Percentiles rank a stretch among this genome's conserved stretches.
Conservation (phyloP, 2,797 vertebrate species). For the Pipistrellus kuhlii region DNA sequence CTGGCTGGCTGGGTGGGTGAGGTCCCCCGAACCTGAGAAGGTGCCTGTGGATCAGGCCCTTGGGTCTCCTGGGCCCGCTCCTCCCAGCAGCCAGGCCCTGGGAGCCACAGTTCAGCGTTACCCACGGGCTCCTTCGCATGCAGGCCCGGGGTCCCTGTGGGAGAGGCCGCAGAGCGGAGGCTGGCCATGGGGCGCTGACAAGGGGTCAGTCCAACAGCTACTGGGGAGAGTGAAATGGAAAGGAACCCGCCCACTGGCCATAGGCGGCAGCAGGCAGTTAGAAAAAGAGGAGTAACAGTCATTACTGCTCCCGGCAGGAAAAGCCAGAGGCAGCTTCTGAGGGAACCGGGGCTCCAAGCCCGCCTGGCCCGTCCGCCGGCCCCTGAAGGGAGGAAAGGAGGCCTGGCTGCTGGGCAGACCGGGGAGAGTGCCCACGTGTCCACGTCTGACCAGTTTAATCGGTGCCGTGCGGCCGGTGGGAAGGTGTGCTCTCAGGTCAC, state of each 20-base stretch:
- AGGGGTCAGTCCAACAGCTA: background rate
- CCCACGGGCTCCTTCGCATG: background rate
- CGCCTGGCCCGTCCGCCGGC: background rate
- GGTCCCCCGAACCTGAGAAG: background rate
- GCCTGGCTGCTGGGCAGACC: conserved; percentile 14
- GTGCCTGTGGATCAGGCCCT: accelerated
- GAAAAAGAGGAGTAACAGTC: conserved; percentile 55
- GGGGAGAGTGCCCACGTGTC: conserved; percentile 3
- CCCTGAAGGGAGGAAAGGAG: background rate
- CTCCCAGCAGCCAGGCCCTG: background rate
- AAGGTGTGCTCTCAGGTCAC: conserved; percentile 68
- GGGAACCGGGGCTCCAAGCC: background rate
- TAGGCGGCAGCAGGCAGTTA: conserved; percentile 29
- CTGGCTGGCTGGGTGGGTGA: background rate
- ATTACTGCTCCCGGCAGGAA: conserved; percentile 71
- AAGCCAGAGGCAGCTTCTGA: conserved; percentile 67
- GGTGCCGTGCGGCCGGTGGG: conserved; percentile 56
- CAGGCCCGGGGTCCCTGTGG: conserved; percentile 56
- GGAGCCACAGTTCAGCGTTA: background rate
- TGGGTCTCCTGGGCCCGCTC: background rate
- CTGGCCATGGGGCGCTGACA: conserved; percentile 38
- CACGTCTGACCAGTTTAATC: conserved; percentile 73
- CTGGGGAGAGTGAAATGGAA: accelerated
- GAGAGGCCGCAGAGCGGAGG: conserved; percentile 31
- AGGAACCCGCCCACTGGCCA: accelerated